phyloP scores from a whole-genome alignment of 1,140 invertebrate species.

The Prorops nasuta region DNA sequence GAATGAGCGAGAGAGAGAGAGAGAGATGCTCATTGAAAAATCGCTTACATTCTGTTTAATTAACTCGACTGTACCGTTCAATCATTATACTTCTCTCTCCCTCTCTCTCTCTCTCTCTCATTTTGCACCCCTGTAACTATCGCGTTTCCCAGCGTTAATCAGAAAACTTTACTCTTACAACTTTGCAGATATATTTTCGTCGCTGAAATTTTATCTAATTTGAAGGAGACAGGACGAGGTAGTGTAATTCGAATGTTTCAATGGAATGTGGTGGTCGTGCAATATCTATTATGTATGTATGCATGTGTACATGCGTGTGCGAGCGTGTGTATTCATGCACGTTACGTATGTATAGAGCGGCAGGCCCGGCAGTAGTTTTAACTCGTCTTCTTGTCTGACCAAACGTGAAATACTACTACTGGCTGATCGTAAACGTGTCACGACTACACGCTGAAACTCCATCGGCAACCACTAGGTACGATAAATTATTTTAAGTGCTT shows the following conservation, averaged over 20 bases:
- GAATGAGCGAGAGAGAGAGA: too few species aligned
- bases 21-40: too few species aligned
- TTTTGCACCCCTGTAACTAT: neutral
- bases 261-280: too few species aligned
- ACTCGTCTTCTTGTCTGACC: neutral
- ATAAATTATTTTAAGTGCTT: neutral
- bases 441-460: neutral
- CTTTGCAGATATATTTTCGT: too few species aligned
- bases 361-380: neutral
- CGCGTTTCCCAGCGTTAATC: neutral
- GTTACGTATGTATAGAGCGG: neutral
- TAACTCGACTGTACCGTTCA: too few species aligned
- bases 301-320: too few species aligned
- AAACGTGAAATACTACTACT: neutral
- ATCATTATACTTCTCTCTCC: neutral
- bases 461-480: neutral
- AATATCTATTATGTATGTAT: too few species aligned
- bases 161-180: too few species aligned
- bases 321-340: neutral
- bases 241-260: too few species aligned
- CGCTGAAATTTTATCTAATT: too few species aligned
- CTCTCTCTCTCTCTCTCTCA: neutral
- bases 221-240: too few species aligned
- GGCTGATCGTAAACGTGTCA: neutral
- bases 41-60: too few species aligned